Evolutionary conservation across 1,140 invertebrate genomes (phyloP).

Genomic region (Lasioglossum baleicum): DNA sequence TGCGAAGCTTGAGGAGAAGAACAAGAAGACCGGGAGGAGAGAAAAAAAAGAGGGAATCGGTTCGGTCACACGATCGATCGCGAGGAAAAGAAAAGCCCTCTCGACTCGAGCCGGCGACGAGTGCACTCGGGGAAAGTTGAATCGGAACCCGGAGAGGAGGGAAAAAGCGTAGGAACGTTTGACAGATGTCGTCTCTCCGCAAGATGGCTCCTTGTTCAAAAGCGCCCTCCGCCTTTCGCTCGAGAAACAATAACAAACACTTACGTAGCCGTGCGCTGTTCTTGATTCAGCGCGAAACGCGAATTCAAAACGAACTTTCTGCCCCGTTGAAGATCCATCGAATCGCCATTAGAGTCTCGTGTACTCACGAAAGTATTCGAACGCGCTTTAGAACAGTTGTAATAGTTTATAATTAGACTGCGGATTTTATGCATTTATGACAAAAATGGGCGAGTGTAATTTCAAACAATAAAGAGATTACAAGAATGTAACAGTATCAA

Average conservation of each 20-base stretch:
- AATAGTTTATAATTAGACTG: too few relatives aligned
- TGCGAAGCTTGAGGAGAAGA: background rate
- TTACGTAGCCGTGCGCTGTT: too few relatives aligned
- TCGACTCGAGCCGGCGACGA: conserved; percentile 37
- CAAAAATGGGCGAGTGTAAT: too few relatives aligned
- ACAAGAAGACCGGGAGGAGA: conserved; percentile 11
- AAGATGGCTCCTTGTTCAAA: background rate
- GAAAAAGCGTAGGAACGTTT: conserved; percentile 36
- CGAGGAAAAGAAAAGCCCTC: conserved; percentile 59
- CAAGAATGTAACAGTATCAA: too few relatives aligned
- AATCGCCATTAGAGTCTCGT: too few relatives aligned
- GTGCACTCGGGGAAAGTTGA: conserved; percentile 35
- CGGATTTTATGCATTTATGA: too few relatives aligned
- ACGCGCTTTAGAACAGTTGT: too few relatives aligned
- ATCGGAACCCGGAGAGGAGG: background rate
- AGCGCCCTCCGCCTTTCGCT: background rate
- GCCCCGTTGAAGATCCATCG: too few relatives aligned
- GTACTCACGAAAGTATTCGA: too few relatives aligned
- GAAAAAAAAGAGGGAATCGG: conserved; percentile 43
- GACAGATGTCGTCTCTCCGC: conserved; percentile 36
- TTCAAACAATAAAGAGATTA: too few relatives aligned
- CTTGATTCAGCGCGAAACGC: too few relatives aligned
- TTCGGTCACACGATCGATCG: conserved; percentile 65
- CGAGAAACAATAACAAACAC: background rate
- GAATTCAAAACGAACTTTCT: background rate